Conservation (phyloP, 2,888 invertebrate genomes). For the Trachelus iudaicus region DNA sequence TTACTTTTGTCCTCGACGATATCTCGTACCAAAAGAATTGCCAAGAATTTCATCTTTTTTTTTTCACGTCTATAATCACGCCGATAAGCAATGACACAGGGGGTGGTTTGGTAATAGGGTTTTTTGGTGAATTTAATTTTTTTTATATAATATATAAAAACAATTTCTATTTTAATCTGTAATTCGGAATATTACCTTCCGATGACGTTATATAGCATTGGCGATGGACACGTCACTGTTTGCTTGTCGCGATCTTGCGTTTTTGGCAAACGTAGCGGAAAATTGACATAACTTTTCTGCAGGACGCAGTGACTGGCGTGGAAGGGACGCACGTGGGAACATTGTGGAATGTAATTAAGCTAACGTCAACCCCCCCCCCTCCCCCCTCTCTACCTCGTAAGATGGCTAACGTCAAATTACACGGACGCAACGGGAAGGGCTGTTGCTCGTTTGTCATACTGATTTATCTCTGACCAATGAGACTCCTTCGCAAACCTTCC, state of each 20-base stretch:
- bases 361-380: conserved; percentile 31
- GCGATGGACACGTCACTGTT: not conserved
- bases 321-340: conserved; percentile 20
- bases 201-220: not conserved
- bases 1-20: not conserved
- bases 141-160: not conserved
- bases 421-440: conserved; percentile 25
- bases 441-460: conserved; percentile 49
- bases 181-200: not conserved
- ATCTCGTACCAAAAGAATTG: not conserved
- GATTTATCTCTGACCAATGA: conserved; percentile 47
- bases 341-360: conserved; percentile 61
- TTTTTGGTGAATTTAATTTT: not conserved
- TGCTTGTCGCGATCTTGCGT: not conserved
- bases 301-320: conserved; percentile 47
- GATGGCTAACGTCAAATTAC: conserved; percentile 59
- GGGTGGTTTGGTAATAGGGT: not conserved
- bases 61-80: not conserved
- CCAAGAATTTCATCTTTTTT: not conserved
- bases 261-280: not conserved
- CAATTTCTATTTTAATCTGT: not conserved
- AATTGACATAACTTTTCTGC: conserved; percentile 45
- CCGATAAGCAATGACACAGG: not conserved
- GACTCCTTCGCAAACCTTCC: not conserved
- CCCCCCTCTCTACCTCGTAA: conserved; percentile 22